Evolutionary conservation across 2,113 vertebrate genomes (phyloP), one percentile per base, ranked within the genome.

Genomic region (Ctenodactylus gundi): DNA sequence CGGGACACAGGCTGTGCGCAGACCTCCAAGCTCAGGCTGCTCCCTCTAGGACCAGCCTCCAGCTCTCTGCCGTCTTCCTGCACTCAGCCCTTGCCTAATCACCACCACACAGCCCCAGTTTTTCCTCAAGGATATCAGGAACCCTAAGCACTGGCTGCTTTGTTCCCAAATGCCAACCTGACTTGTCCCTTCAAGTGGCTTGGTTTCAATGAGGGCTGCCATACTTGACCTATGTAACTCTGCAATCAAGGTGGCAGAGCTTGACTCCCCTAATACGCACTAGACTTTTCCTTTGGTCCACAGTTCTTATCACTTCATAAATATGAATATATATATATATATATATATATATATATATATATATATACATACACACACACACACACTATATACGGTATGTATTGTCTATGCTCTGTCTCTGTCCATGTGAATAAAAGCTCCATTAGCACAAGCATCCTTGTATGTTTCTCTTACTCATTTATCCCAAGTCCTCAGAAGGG

Each of bases 401-500:
- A 49, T 62, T 80, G 62, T 31, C n/a, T 73, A 58, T 13, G 6
- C 10, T 49, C 29, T 91, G 0, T 75, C 46, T 57, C 7, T 8
- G 12, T 85, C 46, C 41, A 51, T 3, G 34, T 53, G 53, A 88
- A 81, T 7, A 12, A 81, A 76, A 85, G 18, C 29, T 51, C 78
- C 29, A 27, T 21, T 34, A 84, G 46, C 86, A 49, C 57, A 81
- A 81, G 34, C 21, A 67, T 80, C 36, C 90, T 92, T 75, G 51
- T 90, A 64, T 83, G 34, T 46, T 85, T 89, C 62, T 70, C 64
- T 88, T 80, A 75, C 44, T 75, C 49, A 88, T 64, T 80, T 68
- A 62, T 62, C 4, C 31, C 75, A 90, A 46, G n/a, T 84, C 49
- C 51, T 72, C 83, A 91, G 60, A 67, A 41, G 51, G 72, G 53